These are phyloP conservation scores for Natrix natrix DNA, from an alignment of 2,797 vertebrate species.

Conservation along the genomic window DNA sequence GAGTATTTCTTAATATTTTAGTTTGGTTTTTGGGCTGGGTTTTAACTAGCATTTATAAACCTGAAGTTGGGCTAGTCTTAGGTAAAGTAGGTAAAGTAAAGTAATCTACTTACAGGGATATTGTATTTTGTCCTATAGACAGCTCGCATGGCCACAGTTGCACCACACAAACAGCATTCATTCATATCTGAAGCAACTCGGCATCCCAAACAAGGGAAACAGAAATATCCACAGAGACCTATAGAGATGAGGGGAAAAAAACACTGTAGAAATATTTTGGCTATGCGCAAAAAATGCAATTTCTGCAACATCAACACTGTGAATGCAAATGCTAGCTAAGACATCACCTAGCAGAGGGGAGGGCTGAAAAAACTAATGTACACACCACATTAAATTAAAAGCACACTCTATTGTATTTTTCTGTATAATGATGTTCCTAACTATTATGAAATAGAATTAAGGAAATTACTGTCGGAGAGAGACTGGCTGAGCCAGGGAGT, in stretches of 20 bases:
- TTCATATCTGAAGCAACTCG: slow-evolving; percentile 76
- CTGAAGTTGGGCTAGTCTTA: background rate
- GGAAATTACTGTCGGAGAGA: background rate
- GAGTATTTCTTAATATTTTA: background rate
- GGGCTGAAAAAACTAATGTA: background rate
- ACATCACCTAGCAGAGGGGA: too few relatives aligned
- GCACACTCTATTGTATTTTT: background rate
- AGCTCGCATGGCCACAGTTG: slow-evolving; percentile 70
- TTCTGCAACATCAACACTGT: background rate
- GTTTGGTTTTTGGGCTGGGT: too few relatives aligned
- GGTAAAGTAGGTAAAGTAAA: too few relatives aligned
- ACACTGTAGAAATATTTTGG: background rate
- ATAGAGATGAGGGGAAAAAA: background rate
- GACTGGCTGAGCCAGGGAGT: background rate
- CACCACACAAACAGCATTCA: slow-evolving; percentile 81
- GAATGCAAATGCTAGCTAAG: background rate
- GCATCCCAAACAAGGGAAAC: slow-evolving; percentile 67
- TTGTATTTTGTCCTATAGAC: slow-evolving; percentile 84
- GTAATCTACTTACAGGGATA: slow-evolving; percentile 72
- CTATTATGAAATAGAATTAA: background rate
- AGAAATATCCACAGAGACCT: slow-evolving; percentile 75
- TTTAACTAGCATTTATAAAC: background rate
- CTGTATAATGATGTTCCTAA: background rate
- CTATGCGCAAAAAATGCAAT: background rate
- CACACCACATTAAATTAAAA: background rate